Evolutionary conservation across 1,140 invertebrate species (phyloP), one percentile per base, ranked within the genome.

Genomic region (Galleria mellonella): DNA sequence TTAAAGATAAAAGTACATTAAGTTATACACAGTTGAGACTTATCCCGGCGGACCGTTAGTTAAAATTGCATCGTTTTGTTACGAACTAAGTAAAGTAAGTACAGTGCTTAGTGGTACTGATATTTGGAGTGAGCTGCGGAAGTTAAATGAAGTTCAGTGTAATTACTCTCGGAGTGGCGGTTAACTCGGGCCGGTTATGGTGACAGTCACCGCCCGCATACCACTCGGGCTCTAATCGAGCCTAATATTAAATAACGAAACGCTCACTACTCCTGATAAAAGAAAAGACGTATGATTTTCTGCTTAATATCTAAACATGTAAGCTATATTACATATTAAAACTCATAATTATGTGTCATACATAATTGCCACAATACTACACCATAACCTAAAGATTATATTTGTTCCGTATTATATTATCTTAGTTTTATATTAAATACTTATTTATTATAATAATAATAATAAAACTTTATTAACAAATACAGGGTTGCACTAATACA

Each of bases 131-230:
- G 61, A 76, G 77, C 75, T 62, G 65, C 61, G 73, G 64, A 82
- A 82, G 72, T 82, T 82, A 75, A 78, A 82, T 79, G 73, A 75
- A 79, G 72, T 82, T 77, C 62, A 64, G 67, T 70, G 66, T 77
- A 83, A 83, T 79, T 83, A 77, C 72, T 83, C 76, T 72, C 67
- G 29, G 56, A 72, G 68, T 64, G 65, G 67, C 69, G 62, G 73
- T 79, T 72, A 73, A 61, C 63, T 71, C 51, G 62, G 62, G 17
- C 17, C 68, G 52, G 54, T 71, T 71, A 72, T 67, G 68, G 65
- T 57, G 74, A 77, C 69, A 75, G 64, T 51, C 58, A 44, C 51
- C 55, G 53, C 59, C 51, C 17, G 17, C n/a, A n/a, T n/a, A n/a
- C n/a, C n/a, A n/a, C 51, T 53, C 51, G 55, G 46, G 30, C 47